phyloP scores from a whole-genome alignment of 2,888 invertebrate genomes.

The Pollenia amentaria region DNA sequence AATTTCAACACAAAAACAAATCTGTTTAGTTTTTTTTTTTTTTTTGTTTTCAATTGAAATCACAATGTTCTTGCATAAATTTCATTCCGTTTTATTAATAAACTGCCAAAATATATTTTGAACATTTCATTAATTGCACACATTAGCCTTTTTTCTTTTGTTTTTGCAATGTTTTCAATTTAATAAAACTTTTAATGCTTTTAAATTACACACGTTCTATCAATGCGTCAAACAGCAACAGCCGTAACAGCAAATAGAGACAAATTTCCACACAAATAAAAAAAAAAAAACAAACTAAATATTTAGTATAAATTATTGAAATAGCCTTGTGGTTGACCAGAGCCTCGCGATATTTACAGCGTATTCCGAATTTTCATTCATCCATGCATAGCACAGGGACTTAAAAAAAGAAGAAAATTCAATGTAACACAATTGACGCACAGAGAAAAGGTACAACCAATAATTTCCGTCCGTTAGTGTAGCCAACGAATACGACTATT shows the following conservation, averaged over 20 bases:
- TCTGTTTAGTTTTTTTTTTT: background rate
- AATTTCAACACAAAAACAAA: background rate
- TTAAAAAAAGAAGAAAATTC: slow-evolving; percentile 34
- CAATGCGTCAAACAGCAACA: slow-evolving; percentile 24
- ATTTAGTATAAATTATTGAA: slow-evolving; percentile 48
- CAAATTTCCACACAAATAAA: slow-evolving; percentile 32
- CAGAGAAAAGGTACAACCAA: slow-evolving; percentile 46
- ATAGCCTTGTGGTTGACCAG: slow-evolving; percentile 59
- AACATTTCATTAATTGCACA: slow-evolving; percentile 45
- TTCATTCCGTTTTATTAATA: slow-evolving; percentile 44
- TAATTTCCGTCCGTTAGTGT: slow-evolving; percentile 58
- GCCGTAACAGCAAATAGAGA: slow-evolving; percentile 12
- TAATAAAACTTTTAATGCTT: slow-evolving; percentile 27
- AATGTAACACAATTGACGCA: slow-evolving; percentile 27
- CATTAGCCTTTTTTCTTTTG: background rate
- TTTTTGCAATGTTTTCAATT: slow-evolving; percentile 15
- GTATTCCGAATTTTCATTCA: slow-evolving; percentile 28
- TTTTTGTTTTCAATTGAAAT: background rate
- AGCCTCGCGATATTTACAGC: slow-evolving; percentile 19
- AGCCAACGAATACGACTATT: slow-evolving; percentile 59
- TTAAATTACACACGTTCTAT: slow-evolving; percentile 26
- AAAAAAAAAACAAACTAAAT: background rate
- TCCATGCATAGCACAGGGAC: slow-evolving; percentile 58
- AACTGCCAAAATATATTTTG: slow-evolving; percentile 57
- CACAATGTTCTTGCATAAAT: slow-evolving; percentile 31